A percentile compares a stretch with the other conserved stretches of the same genome.
phyloP scores from a whole-genome alignment of 2,113 vertebrate genomes.

The Equus przewalskii region DNA sequence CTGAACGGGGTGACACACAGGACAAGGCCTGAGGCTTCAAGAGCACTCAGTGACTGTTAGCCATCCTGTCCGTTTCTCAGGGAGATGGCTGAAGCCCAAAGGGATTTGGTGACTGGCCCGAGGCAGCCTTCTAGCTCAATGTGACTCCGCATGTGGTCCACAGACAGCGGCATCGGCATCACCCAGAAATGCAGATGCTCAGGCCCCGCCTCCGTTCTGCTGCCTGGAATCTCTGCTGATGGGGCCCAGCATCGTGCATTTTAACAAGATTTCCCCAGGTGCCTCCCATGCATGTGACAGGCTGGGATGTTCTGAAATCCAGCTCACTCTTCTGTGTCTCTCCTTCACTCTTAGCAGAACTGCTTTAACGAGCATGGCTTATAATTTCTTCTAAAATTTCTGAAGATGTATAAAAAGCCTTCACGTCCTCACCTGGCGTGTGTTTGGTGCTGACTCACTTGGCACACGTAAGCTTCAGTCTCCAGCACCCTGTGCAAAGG shows the following conservation, averaged over 20 bases:
- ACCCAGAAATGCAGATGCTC: background rate
- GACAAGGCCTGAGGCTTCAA: background rate
- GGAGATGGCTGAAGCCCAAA: background rate
- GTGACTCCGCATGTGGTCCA: background rate
- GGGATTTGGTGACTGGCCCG: background rate
- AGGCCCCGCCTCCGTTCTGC: background rate
- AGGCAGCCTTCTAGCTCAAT: background rate
- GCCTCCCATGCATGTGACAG: background rate
- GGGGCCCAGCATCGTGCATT: background rate
- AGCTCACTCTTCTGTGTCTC: background rate
- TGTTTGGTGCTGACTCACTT: rapidly evolving
- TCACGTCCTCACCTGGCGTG: rapidly evolving
- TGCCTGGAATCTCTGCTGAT: background rate
- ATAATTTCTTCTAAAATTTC: background rate
- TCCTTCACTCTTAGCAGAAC: background rate
- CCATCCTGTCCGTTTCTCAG: background rate
- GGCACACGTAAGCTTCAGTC: background rate
- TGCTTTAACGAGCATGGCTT: background rate
- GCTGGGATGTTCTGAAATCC: background rate
- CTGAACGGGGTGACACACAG: background rate
- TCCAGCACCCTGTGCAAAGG: background rate
- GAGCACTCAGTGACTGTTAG: background rate
- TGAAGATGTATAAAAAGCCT: background rate
- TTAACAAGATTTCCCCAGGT: background rate
- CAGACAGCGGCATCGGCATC: background rate